Conservation (phyloP, 2,888 invertebrate genomes). For the Meliscaeva auricollis region DNA sequence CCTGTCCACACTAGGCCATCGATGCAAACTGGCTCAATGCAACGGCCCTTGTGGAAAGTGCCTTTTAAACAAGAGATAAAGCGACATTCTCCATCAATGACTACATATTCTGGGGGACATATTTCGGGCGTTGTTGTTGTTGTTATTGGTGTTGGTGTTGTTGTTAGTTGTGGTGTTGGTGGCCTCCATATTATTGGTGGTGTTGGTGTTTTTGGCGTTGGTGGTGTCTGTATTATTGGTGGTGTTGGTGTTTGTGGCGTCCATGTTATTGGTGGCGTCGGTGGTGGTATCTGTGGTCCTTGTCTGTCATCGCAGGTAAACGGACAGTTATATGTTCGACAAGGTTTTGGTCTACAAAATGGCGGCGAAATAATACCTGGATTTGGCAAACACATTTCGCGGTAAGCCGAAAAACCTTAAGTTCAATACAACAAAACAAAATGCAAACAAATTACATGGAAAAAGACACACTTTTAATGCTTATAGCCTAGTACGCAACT, state of each 20-base stretch:
- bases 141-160: not conserved
- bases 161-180: not conserved
- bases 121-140: not conserved
- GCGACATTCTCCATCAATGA: constrained; percentile 51
- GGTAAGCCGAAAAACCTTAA: constrained; percentile 34
- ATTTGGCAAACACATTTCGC: constrained; percentile 33
- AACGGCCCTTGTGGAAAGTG: constrained; percentile 41
- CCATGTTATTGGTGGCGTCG: not conserved
- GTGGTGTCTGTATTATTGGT: not conserved
- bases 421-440: not conserved
- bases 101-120: constrained; percentile 44
- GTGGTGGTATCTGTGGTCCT: not conserved
- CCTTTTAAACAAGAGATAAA: constrained; percentile 53
- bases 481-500: too few relatives aligned
- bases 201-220: not conserved
- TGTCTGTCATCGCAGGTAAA: not conserved
- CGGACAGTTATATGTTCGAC: constrained; percentile 18
- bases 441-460: not conserved
- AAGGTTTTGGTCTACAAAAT: constrained; percentile 31
- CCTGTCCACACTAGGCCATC: constrained; percentile 66
- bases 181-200: not conserved
- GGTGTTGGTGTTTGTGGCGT: not conserved
- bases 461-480: too few relatives aligned
- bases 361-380: not conserved
- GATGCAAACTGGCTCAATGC: constrained; percentile 51